phyloP scores from a whole-genome alignment of 2,888 invertebrate genomes.

The Cynaeus angustus region DNA sequence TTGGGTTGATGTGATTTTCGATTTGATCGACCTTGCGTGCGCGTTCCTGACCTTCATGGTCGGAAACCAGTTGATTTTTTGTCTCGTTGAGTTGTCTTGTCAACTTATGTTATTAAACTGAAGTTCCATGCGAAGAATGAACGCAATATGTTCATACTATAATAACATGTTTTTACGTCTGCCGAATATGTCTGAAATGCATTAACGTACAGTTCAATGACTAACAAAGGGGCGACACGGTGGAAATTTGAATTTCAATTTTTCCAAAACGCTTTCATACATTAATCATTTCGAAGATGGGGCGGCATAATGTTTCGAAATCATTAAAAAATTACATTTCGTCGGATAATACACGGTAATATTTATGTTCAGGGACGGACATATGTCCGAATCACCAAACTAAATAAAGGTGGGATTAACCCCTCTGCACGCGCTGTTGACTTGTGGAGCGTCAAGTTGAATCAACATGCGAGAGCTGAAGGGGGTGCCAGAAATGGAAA shows the following conservation, averaged over 20 bases:
- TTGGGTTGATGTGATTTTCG: conserved; percentile 34
- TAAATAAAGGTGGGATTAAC: conserved; percentile 36
- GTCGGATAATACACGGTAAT: conserved; percentile 4
- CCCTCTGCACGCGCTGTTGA: conserved; percentile 20
- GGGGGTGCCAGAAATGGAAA: conserved; percentile 7
- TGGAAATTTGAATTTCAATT: neutral
- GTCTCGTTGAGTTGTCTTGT: conserved; percentile 43
- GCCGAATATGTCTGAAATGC: conserved; percentile 7
- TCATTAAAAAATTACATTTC: conserved; percentile 6
- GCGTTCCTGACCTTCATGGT: conserved; percentile 46
- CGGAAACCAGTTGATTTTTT: conserved; percentile 50
- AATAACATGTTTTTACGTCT: conserved; percentile 38
- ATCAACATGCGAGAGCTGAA: conserved; percentile 21
- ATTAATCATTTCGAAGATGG: conserved; percentile 25
- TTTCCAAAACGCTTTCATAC: conserved; percentile 19
- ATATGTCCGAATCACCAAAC: conserved; percentile 25
- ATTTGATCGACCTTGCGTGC: conserved; percentile 53
- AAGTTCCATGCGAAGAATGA: conserved; percentile 44
- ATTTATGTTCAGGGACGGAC: conserved; percentile 22
- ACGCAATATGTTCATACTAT: conserved; percentile 31
- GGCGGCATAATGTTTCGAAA: neutral
- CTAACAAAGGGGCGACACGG: conserved; percentile 11
- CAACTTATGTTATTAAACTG: conserved; percentile 38
- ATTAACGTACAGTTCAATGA: conserved; percentile 28
- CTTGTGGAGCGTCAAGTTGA: conserved; percentile 10